phyloP scores from a whole-genome alignment of 1,140 invertebrate genomes.

The Eueides isabella region DNA sequence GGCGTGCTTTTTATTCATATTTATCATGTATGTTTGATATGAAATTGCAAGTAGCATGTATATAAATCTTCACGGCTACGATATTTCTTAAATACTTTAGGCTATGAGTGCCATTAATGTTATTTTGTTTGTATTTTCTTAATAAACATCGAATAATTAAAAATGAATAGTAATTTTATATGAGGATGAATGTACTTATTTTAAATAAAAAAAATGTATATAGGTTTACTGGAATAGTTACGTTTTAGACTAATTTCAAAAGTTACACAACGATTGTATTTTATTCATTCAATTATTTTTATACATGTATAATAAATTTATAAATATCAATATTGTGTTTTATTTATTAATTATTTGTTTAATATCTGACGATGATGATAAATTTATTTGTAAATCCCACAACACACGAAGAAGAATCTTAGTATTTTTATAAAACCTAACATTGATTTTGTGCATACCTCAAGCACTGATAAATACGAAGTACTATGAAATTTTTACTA shows the following conservation, averaged over 20 bases:
- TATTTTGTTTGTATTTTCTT: conserved; percentile 57
- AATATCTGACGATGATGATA: no score
- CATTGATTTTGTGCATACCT: no score
- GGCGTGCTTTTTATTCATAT: not conserved
- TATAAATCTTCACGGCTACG: conserved; percentile 29
- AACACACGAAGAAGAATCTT: not conserved
- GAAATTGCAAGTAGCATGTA: conserved; percentile 38
- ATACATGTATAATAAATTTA: conserved; percentile 33
- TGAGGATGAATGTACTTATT: conserved; percentile 26
- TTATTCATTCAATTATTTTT: conserved; percentile 32
- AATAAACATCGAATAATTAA: conserved; percentile 52
- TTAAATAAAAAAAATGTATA: conserved; percentile 33
- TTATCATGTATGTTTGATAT: not conserved
- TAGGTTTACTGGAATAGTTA: conserved; percentile 30
- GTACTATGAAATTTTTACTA: no score
- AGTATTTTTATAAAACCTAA: no score
- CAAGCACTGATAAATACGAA: no score
- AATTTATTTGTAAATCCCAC: no score
- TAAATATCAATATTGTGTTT: conserved; percentile 16
- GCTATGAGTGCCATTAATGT: conserved; percentile 79
- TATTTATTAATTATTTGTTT: conserved; percentile 12
- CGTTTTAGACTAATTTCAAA: conserved; percentile 32
- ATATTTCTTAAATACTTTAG: conserved; percentile 64
- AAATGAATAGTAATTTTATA: conserved; percentile 28
- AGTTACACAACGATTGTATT: conserved; percentile 39